Base-by-base conservation (phyloP, 2,888 invertebrate genomes). In the Stratiomys singularior region DNA sequence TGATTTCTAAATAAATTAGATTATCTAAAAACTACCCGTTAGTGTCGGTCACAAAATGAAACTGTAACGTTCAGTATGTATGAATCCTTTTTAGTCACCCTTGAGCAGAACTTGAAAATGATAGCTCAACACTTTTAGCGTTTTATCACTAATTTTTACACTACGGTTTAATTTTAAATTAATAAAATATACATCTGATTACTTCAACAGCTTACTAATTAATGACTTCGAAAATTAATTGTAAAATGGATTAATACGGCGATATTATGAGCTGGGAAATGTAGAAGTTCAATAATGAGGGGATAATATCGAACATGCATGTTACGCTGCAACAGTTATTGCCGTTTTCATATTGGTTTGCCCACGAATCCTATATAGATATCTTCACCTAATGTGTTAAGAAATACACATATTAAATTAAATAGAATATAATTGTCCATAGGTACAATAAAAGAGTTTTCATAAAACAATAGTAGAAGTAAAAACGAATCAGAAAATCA, bases 31-130 rank as follows among this genome's bases (percentile, higher is more conserved):
- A 82, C 83, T 87, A 87, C 87, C 87, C 87, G 87, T 87, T 87
- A 87, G 86, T 87, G 87, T 87, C 87, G 87, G 87, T 87, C 87
- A 87, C 87, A 87, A 87, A 87, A 84, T 83, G 85, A 86, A 87
- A 86, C 84, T 83, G 84, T 84, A 83, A 85, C 77, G 56, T 60
- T 21, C n/a, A n/a, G 3, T 3, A 60, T 60, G 3, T 56, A 21
- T 1, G 63, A 15, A 63, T 25, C 25, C 25, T 23, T 21, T n/a
- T n/a, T n/a, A n/a, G n/a, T n/a, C n/a, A n/a, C n/a, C n/a, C n/a
- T n/a, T n/a, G n/a, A n/a, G n/a, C n/a, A n/a, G n/a, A n/a, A n/a
- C n/a, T n/a, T n/a, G n/a, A n/a, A n/a, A n/a, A n/a, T n/a, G n/a
- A n/a, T n/a, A n/a, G n/a, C n/a, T n/a, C n/a, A n/a, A n/a, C n/a